Conservation (phyloP, 1,140 invertebrate genomes). For the Protaetia brevitarsis region DNA sequence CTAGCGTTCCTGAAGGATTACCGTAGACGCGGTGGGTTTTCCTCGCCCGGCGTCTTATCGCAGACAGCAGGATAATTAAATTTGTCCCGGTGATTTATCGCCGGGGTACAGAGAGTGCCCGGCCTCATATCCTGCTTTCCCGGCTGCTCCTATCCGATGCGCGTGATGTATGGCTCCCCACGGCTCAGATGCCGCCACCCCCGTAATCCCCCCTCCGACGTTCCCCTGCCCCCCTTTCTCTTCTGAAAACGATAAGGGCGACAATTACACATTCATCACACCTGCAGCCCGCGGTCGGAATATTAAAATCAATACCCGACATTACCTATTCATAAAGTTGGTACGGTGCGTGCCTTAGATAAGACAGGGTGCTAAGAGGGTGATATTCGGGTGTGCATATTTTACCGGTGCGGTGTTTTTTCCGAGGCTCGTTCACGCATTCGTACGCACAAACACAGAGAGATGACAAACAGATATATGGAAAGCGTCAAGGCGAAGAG, state of each 20-base stretch:
- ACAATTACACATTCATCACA: constrained; percentile 25
- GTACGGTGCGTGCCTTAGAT: constrained; percentile 36
- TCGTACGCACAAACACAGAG: background rate
- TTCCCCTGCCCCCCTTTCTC: constrained; percentile 28
- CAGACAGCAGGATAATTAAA: constrained; percentile 59
- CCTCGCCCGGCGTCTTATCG: constrained; percentile 50
- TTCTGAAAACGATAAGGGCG: constrained; percentile 20
- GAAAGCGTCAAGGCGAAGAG: background rate
- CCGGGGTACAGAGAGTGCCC: constrained; percentile 27
- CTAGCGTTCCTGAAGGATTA: constrained; percentile 21
- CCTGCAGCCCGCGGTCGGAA: constrained; percentile 23
- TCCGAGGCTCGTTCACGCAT: background rate
- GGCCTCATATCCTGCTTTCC: constrained; percentile 42
- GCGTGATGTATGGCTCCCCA: constrained; percentile 47
- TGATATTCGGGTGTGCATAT: constrained; percentile 40
- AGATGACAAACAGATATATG: background rate
- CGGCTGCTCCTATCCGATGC: constrained; percentile 42
- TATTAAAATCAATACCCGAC: constrained; percentile 29
- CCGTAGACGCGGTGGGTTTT: constrained; percentile 19
- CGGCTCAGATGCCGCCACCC: constrained; percentile 35
- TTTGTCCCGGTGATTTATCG: constrained; percentile 58
- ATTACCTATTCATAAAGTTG: constrained; percentile 35
- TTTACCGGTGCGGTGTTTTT: constrained; percentile 30
- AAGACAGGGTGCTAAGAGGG: constrained; percentile 35
- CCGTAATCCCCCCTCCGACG: constrained; percentile 35